A percentile compares a stretch with the other conserved stretches of the same genome.
phyloP scores from a whole-genome alignment of 2,888 invertebrate genomes.

The Kryphioiulus occultus region DNA sequence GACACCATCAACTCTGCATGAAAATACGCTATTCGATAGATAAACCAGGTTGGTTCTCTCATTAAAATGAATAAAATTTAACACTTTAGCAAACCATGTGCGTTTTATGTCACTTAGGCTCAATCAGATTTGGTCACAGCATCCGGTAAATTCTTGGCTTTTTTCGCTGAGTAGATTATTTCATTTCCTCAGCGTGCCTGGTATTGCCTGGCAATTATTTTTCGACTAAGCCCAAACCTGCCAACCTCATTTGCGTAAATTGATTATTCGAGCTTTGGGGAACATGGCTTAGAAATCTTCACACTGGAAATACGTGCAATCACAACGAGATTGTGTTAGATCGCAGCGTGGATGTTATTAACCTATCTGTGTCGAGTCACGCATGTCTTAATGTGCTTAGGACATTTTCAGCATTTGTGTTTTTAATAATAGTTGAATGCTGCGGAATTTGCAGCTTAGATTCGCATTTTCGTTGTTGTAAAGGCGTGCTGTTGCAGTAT shows the following conservation, averaged over 20 bases:
- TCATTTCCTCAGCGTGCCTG: background rate
- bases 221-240: background rate
- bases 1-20: too few species aligned
- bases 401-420: too few species aligned
- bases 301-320: too few species aligned
- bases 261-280: background rate
- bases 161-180: background rate
- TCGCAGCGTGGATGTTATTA: too few species aligned
- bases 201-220: background rate
- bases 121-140: background rate
- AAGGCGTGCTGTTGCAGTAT: too few species aligned
- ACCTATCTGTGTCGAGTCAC: too few species aligned
- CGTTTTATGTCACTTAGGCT: background rate
- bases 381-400: too few species aligned
- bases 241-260: background rate
- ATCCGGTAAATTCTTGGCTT: background rate
- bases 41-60: background rate
- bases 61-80: background rate
- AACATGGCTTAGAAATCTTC: background rate
- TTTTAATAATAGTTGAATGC: too few species aligned
- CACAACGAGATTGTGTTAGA: too few species aligned
- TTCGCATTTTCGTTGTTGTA: too few species aligned
- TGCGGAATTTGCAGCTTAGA: too few species aligned
- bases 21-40: background rate
- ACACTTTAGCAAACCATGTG: background rate